These are phyloP conservation scores for Saccopteryx bilineata DNA, from an alignment of 2,113 vertebrate genomes.

Conservation along the genomic window DNA sequence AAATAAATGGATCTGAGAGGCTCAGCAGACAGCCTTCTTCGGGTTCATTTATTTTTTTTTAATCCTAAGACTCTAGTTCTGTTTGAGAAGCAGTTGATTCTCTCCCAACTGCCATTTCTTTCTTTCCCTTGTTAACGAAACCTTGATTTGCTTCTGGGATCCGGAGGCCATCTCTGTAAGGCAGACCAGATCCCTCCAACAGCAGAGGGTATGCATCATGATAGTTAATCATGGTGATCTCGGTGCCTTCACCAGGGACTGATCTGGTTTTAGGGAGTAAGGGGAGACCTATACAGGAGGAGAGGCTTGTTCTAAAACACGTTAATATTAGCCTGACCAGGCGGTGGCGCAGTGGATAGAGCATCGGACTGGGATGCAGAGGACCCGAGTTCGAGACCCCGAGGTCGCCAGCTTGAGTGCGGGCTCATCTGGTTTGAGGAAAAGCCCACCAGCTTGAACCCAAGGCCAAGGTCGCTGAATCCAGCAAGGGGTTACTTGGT, in stretches of 20 bases:
- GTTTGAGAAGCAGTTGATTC: not conserved
- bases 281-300: not conserved
- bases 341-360: too few relatives aligned
- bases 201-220: fast-evolving
- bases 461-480: too few relatives aligned
- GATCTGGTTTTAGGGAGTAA: not conserved
- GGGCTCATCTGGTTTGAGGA: too few relatives aligned
- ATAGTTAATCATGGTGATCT: not conserved
- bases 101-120: not conserved
- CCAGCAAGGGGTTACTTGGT: too few relatives aligned
- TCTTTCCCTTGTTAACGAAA: not conserved
- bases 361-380: too few relatives aligned
- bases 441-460: too few relatives aligned
- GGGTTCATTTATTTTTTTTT: not conserved
- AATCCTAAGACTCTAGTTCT: not conserved
- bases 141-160: not conserved
- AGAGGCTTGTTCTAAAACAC: not conserved
- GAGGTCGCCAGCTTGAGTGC: too few relatives aligned
- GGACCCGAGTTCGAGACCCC: too few relatives aligned
- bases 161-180: not conserved
- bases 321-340: too few relatives aligned
- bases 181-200: not conserved
- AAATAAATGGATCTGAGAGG: not conserved
- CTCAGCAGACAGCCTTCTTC: not conserved
- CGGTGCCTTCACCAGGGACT: not conserved